Evolutionary conservation across 2,888 invertebrate species (phyloP), one percentile per base, ranked within the genome.

Genomic region (Altica lythri): DNA sequence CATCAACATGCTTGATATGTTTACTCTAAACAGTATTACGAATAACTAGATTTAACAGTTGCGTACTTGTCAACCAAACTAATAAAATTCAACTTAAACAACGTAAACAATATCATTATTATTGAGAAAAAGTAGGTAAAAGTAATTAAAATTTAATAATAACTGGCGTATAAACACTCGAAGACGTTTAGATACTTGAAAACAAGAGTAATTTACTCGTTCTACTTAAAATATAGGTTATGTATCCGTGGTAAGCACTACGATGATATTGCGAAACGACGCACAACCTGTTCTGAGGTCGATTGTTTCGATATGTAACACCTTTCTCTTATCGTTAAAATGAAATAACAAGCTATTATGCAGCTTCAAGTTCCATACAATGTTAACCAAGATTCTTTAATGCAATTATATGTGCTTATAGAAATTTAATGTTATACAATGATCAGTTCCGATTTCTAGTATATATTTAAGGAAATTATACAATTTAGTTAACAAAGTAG

Each of bases 221-320:
- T 44, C 62, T 40, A 62, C 58, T 56, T 62, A 49, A 29, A 58
- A 62, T 57, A 57, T 60, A 53, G 62, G 62, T 61, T 61, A 59
- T 48, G 59, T 59, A 59, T 59, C 57, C 61, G 55, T 32, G 51
- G 58, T 58, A 57, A 61, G 53, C 55, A 55, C 53, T 57, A 51
- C 53, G 55, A 54, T 60, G 48, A 42, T 45, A 35, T 59, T 60
- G 56, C 56, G 59, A 56, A 59, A 59, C 56, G 43, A 43, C 47
- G 37, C 44, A 59, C 66, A 61, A 63, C 62, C 62, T 64, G 62
- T 63, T 63, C 45, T 67, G 64, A 65, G 64, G 63, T 65, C 65
- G 64, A 61, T 62, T 65, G 65, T 65, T 38, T 40, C 47, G 27
- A 60, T 54, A 55, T 62, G 58, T 67, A 60, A 65, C 67, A 65